Percentiles rank a stretch among this genome's conserved stretches.
phyloP scores from a whole-genome alignment of 2,797 vertebrate genomes.

The Leuciscus waleckii region DNA sequence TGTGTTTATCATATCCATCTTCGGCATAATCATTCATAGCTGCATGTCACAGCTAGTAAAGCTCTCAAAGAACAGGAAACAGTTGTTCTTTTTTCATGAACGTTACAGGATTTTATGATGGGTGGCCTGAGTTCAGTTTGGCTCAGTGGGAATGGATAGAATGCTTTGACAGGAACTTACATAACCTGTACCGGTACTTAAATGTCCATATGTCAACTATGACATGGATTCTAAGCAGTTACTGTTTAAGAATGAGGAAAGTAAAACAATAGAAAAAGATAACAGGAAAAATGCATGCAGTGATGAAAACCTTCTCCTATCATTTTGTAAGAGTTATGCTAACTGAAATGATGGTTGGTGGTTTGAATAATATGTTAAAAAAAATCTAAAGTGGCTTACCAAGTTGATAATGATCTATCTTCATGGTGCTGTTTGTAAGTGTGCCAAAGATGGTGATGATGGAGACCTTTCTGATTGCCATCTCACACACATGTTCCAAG shows the following conservation, averaged over 20 bases:
- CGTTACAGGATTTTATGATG: constrained; percentile 15
- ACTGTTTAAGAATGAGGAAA: constrained; percentile 13
- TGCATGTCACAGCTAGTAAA: constrained; percentile 37
- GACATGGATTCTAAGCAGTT: constrained; percentile 12
- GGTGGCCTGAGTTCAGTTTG: constrained; percentile 11
- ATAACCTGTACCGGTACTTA: constrained; percentile 3
- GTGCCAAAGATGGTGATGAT: constrained; percentile 95
- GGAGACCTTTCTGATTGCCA: constrained; percentile 95
- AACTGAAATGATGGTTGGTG: background rate
- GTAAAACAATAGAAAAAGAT: constrained; percentile 21
- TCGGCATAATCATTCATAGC: constrained; percentile 34
- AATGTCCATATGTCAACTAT: constrained; percentile 32
- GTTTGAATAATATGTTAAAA: background rate
- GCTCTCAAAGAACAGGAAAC: constrained; percentile 42
- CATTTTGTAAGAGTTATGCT: background rate
- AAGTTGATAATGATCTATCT: constrained; percentile 99
- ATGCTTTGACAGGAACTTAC: constrained; percentile 17
- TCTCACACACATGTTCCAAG: constrained; percentile 97
- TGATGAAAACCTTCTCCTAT: background rate
- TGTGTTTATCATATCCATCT: constrained; percentile 35
- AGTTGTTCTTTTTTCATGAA: constrained; percentile 51
- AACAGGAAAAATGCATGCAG: constrained; percentile 3
- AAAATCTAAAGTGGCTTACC: constrained; percentile 75
- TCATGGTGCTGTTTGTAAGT: constrained; percentile 95
- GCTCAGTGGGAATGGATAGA: constrained; percentile 22